Evolutionary conservation across 2,888 invertebrate species (phyloP), one percentile per base, ranked within the genome.

Genomic region (Ophion obscuratus): DNA sequence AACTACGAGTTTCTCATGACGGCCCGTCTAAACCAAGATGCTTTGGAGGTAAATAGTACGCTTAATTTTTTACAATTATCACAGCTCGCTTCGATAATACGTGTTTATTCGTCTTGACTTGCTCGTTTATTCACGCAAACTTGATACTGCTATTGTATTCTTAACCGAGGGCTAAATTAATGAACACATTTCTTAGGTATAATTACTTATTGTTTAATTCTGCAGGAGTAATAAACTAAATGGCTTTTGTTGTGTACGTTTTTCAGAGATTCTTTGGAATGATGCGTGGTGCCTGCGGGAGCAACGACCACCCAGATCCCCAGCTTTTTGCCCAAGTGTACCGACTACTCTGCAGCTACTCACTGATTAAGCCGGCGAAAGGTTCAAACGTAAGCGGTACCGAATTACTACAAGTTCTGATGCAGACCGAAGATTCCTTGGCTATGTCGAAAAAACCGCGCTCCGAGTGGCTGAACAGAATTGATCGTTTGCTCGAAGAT

Each of bases 201-300:
- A 36, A 36, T 36, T 36, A 36, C 36, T 36, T 36, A 36, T 36
- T 36, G 36, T 36, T 36, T 36, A 36, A 36, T 36, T 36, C 36
- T 36, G 36, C 36, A 36, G 36, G 36, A 36, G 36, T 36, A 36
- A 36, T 36, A 36, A 36, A 36, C 36, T 36, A 36, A 36, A 7
- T 36, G 36, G 36, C 6, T 36, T 36, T 36, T 36, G 36, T 2
- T 36, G 36, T 36, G 36, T 36, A 5, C 36, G 36, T 36, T 36
- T 71, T 71, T 9, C 57, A 71, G 71, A 27, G 57, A 31, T 71
- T 71, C 17, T 71, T 71, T 11, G 71, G 71, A 9, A 71, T 71
- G 71, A 71, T 71, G 53, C 71, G 71, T n/a, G 57, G 57, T 17
- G 59, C 57, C 2, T 53, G 71, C 31, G 71, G 71, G 14, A 71